These are phyloP conservation scores for Cuculus canorus DNA, from an alignment of 2,797 vertebrate genomes.

Conservation along the genomic window DNA sequence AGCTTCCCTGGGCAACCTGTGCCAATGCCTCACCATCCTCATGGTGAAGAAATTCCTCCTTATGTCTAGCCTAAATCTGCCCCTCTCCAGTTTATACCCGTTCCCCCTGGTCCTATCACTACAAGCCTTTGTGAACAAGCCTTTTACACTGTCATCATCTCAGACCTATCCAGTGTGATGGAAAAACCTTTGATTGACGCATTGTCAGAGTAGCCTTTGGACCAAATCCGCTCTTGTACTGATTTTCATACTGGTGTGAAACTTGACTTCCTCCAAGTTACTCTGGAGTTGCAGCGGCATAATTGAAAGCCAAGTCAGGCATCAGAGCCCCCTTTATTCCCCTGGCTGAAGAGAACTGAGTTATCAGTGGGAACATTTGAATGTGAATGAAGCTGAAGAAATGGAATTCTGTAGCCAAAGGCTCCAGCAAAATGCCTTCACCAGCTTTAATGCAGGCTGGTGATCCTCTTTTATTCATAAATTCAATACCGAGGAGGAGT, in stretches of 20 bases:
- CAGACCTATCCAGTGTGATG: neutral
- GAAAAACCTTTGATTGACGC: neutral
- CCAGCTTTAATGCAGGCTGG: neutral
- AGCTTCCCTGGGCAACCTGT: too few relatives aligned
- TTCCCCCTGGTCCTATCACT: too few relatives aligned
- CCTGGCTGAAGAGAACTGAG: conserved; percentile 30
- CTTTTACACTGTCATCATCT: rapidly evolving
- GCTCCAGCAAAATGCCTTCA: neutral
- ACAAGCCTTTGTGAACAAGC: too few relatives aligned
- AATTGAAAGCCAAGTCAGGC: conserved; percentile 31
- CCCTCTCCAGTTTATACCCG: too few relatives aligned
- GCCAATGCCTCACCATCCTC: too few relatives aligned
- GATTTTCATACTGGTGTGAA: neutral
- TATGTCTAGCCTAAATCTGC: too few relatives aligned
- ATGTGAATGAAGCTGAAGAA: conserved; percentile 58
- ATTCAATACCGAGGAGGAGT: conserved; percentile 24
- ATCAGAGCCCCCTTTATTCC: conserved; percentile 26
- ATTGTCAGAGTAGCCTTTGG: neutral
- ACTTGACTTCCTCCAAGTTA: neutral
- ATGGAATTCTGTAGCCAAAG: conserved; percentile 58
- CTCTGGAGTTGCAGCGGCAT: neutral
- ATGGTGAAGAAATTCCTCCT: too few relatives aligned
- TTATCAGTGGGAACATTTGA: conserved; percentile 56
- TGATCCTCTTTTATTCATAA: conserved; percentile 29
- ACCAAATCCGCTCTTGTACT: neutral